These are phyloP conservation scores for Drosophila aldrichi DNA, from an alignment of 2,888 invertebrate genomes.

Conservation along the genomic window DNA sequence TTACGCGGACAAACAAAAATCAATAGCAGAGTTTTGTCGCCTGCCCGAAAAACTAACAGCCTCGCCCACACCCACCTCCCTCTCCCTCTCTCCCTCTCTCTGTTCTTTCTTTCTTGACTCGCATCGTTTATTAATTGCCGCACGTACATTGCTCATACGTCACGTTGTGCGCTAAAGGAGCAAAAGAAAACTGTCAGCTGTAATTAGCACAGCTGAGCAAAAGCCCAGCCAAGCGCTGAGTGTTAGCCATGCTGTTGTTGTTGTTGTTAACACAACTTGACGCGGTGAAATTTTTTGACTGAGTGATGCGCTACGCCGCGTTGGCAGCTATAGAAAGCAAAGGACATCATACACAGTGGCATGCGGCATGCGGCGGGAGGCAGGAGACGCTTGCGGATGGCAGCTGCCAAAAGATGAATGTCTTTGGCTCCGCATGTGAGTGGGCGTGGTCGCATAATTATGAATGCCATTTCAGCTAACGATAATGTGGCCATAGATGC, in stretches of 20 bases:
- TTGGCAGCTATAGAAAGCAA: slow-evolving; percentile 55
- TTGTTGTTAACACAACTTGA: slow-evolving; percentile 70
- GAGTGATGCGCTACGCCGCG: slow-evolving; percentile 64
- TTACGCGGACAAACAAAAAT: slow-evolving; percentile 72
- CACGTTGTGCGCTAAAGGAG: slow-evolving; percentile 61
- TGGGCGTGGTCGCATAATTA: slow-evolving; percentile 66
- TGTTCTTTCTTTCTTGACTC: background rate
- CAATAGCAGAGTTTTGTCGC: slow-evolving; percentile 59
- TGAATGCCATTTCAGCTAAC: slow-evolving; percentile 64
- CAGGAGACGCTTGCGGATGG: slow-evolving; percentile 2
- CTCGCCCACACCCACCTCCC: background rate
- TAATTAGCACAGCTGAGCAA: slow-evolving; percentile 76
- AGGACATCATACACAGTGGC: slow-evolving; percentile 24
- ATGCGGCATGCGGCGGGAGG: slow-evolving; percentile 1
- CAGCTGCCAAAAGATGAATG: slow-evolving; percentile 62
- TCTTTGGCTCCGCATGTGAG: slow-evolving; percentile 45
- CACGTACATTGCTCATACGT: slow-evolving; percentile 80
- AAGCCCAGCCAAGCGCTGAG: slow-evolving; percentile 51
- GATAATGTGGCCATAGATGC: slow-evolving; percentile 39
- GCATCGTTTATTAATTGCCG: slow-evolving; percentile 70
- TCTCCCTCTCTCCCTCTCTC: background rate
- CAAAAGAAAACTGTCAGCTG: slow-evolving; percentile 74
- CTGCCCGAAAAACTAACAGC: slow-evolving; percentile 10
- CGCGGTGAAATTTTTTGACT: slow-evolving; percentile 77
- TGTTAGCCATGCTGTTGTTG: slow-evolving; percentile 42